A percentile compares a stretch with the other conserved stretches of the same genome.
phyloP scores from a whole-genome alignment of 2,797 vertebrate genomes.

The Garrulus glandarius region DNA sequence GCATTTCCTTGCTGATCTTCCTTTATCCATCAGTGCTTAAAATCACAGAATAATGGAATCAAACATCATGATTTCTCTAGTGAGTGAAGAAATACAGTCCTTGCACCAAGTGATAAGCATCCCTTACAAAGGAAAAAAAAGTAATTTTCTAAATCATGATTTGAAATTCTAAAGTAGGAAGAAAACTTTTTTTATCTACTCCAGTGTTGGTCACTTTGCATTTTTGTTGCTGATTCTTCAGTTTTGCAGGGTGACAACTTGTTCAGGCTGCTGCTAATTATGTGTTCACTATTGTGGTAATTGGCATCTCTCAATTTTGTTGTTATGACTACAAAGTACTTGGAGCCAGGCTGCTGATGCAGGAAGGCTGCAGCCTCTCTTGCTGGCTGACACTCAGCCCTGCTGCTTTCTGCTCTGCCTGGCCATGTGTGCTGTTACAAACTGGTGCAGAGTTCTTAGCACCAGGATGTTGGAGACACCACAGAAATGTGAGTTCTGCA shows the following conservation, averaged over 20 bases:
- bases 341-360: neutral
- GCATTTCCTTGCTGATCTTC: neutral
- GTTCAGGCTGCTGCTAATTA: constrained; percentile 36
- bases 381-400: neutral
- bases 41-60: neutral
- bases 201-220: neutral
- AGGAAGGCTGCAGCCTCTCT: neutral
- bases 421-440: fast-evolving
- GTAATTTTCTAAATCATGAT: neutral
- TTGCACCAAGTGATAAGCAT: neutral
- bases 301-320: constrained; percentile 20
- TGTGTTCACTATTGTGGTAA: neutral
- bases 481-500: neutral
- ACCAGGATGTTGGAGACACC: neutral
- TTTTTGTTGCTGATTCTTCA: constrained; percentile 12
- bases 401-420: neutral
- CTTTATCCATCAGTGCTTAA: neutral
- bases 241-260: neutral
- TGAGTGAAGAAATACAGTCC: neutral
- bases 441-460: neutral
- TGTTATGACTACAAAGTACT: constrained; percentile 22
- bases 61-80: neutral
- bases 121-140: neutral
- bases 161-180: neutral
- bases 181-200: neutral